Base-by-base conservation (phyloP, 2,797 vertebrate species). In the Philypnodon macrostomus region DNA sequence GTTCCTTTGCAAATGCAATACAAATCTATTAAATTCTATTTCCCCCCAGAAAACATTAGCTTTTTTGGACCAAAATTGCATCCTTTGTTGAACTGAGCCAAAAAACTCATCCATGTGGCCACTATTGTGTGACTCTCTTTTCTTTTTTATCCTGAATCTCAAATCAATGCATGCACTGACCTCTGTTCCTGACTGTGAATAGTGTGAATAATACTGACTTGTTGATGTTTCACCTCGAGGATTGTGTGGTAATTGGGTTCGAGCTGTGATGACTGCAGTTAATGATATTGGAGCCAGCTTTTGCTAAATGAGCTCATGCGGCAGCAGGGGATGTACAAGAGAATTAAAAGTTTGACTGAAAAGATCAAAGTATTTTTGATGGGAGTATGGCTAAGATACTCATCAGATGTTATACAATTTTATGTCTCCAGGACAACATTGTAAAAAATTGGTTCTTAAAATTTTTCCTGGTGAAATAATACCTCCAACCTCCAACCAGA, bases 91-190 rank as follows among this genome's bases (percentile, higher is more conserved):
- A n/a, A n/a, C n/a, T n/a, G n/a, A n/a, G n/a, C n/a, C 5, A 12
- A 9, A 30, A 30, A 37, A 37, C 5, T 10, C 4, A 11, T 15
- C 1, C 39, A 26, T 9, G 26, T 3, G 15, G 23, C 4, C 24
- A 47, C 17, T 46, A 38, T 41, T 63, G 29, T 53, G n/a, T 32
- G 11, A 24, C 45, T 45, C 57, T 13, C 35, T 57, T 36, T 7
- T 41, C 63, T 49, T 44, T n/a, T 17, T 27, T 8, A 14, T 15
- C 16, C 13, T 13, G 7, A 6, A 8, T 19, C 12, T 30, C 3
- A 7, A 12, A 12, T 30, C 15, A 30, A 44, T 18, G 27, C 4
- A 4, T n/a, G 41, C 5, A 1, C 41, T 44, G 41, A 44, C 41
- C 41, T 30, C 26, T 44, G 26, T 10, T 31, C 27, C 12, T 4